Conservation (phyloP, 2,888 invertebrate species). For the Notodonta ziczac region DNA sequence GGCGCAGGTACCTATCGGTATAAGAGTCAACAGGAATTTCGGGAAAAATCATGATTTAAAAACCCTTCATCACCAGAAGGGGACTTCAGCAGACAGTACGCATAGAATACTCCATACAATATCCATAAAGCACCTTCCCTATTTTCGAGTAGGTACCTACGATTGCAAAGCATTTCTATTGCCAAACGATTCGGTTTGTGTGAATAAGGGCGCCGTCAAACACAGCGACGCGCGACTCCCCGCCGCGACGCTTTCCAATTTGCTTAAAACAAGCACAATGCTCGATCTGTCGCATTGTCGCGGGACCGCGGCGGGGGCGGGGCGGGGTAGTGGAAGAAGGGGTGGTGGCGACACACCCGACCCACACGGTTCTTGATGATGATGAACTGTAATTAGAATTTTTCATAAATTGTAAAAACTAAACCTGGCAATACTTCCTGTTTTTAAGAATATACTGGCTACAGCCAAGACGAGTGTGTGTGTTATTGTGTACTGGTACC, state of each 20-base stretch:
- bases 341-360: conserved; percentile 27
- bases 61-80: not conserved
- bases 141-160: conserved; percentile 52
- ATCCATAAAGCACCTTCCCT: conserved; percentile 15
- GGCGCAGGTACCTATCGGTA: too few relatives aligned
- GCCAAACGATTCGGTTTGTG: conserved; percentile 30
- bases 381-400: not conserved
- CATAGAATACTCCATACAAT: not conserved
- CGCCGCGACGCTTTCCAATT: conserved; percentile 60
- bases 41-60: not conserved
- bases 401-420: not conserved
- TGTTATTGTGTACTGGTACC: too few relatives aligned
- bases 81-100: not conserved
- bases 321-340: not conserved
- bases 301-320: conserved; percentile 29
- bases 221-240: conserved; percentile 30
- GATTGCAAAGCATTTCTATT: conserved; percentile 55
- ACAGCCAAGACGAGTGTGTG: too few relatives aligned
- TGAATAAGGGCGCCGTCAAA: conserved; percentile 48
- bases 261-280: conserved; percentile 71
- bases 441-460: too few relatives aligned
- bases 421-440: too few relatives aligned
- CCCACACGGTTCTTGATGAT: conserved; percentile 1
- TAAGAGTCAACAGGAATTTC: too few relatives aligned
- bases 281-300: conserved; percentile 42